Conservation (phyloP, 1,140 invertebrate species). For the Mycetomoellerius zeteki region DNA sequence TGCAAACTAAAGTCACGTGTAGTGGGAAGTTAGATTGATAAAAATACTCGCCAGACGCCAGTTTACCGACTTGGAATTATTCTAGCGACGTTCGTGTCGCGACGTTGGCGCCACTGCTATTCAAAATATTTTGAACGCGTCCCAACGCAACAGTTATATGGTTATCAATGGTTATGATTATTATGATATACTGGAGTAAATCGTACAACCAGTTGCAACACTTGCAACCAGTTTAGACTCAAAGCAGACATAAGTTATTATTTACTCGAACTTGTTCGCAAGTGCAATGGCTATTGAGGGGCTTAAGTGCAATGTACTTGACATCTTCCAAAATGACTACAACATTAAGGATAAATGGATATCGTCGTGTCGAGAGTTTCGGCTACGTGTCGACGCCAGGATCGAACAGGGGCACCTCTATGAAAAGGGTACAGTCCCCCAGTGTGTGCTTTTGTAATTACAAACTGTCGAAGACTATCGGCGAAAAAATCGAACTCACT, state of each 20-base stretch:
- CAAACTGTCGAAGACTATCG: not conserved
- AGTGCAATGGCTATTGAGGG: conserved; percentile 34
- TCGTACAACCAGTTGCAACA: not conserved
- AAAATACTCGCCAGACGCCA: not conserved
- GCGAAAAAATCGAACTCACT: not conserved
- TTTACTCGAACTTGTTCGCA: not conserved
- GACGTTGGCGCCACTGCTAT: conserved; percentile 12
- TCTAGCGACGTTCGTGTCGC: not conserved
- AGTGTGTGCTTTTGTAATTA: not conserved
- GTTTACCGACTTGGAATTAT: conserved; percentile 4
- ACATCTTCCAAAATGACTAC: conserved; percentile 44
- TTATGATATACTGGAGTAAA: no score
- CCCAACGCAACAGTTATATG: not conserved
- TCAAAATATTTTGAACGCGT: conserved; percentile 2
- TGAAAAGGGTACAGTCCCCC: conserved; percentile 43
- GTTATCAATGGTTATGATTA: no score
- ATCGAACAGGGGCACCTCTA: not conserved
- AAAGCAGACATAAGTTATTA: no score
- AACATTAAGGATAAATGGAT: conserved; percentile 57
- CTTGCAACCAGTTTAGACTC: no score
- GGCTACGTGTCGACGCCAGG: not conserved
- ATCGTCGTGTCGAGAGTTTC: conserved; percentile 37
- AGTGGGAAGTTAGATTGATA: no score
- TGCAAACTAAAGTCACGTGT: no score
- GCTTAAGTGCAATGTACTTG: conserved; percentile 39